Base-by-base conservation (phyloP, 2,113 vertebrate genomes). In the Hepsetus odoe region DNA sequence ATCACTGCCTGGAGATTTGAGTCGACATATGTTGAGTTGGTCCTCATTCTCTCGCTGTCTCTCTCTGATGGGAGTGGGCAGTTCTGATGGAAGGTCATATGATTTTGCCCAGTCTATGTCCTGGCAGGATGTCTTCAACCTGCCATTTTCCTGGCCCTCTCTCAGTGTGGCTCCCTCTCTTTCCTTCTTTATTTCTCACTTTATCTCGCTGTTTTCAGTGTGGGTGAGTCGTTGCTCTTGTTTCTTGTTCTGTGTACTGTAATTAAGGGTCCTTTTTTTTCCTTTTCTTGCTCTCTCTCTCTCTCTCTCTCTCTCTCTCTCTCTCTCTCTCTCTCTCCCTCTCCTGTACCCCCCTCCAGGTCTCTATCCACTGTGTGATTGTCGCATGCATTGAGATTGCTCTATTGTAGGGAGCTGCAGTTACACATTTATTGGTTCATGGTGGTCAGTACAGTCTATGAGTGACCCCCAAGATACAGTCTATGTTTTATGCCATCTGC, bases 261-360 rank as follows among this genome's bases (percentile, higher is more conserved):
- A 83, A 85, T 88, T 87, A 85, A 81, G 80, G 72, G 61, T 73
- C 59, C 80, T 76, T 55, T 42, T 55, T 69, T 51, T 72, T 72
- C 18, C 65, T n/a, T n/a, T n/a, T n/a, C n/a, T n/a, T n/a, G n/a
- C n/a, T n/a, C n/a, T n/a, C n/a, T n/a, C n/a, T n/a, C n/a, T n/a
- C 80, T 72, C 16, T 71, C 74, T 72, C 18, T 69, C 67, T 53
- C 30, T 58, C 68, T 40, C 33, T 58, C 32, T 74, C 30, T 77
- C 42, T 78, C 44, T 79, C 46, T 59, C 53, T 66, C 35, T 73
- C 55, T 62, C 44, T 79, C 49, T 61, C 42, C 59, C 38, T 74
- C 56, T 64, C 46, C 46, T 28, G 64, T 32, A 30, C 73, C 18
- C 65, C 33, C 20, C 65, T 66, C 46, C 58, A 77, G 30, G 61